Evolutionary conservation across 2,797 vertebrate species (phyloP).

Genomic region (Aldrovandia affinis): DNA sequence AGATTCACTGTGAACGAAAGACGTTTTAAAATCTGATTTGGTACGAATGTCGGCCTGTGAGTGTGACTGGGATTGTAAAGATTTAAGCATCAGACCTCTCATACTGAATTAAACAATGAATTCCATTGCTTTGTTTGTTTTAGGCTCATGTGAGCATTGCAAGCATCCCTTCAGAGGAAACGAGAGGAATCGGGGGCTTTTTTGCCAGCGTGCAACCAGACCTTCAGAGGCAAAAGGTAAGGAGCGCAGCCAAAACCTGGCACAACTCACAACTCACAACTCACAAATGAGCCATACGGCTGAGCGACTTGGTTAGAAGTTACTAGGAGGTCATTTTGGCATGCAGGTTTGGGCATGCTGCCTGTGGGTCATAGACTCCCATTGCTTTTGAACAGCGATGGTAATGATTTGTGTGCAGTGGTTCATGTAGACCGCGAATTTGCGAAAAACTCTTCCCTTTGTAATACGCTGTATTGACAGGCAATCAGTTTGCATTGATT

Average conservation of each 20-base stretch:
- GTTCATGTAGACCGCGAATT: no score
- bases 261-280: no score
- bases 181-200: not conserved
- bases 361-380: no score
- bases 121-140: conserved; percentile 7
- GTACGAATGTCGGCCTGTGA: not conserved
- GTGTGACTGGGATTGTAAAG: not conserved
- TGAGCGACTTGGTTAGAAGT: no score
- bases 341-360: no score
- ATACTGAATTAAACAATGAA: not conserved
- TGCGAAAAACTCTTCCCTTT: no score
- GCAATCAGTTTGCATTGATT: no score
- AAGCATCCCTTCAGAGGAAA: not conserved
- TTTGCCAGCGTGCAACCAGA: not conserved
- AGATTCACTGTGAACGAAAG: not conserved
- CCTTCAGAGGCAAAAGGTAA: not conserved
- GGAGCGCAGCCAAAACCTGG: not conserved
- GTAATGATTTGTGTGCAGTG: no score
- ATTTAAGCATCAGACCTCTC: not conserved
- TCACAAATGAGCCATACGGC: no score
- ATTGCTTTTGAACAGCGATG: no score
- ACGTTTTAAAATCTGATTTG: not conserved
- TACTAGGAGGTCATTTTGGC: no score
- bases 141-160: not conserved
- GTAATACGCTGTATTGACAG: no score